These are phyloP conservation scores for Drepana falcataria DNA, from an alignment of 2,888 invertebrate species.

Conservation along the genomic window DNA sequence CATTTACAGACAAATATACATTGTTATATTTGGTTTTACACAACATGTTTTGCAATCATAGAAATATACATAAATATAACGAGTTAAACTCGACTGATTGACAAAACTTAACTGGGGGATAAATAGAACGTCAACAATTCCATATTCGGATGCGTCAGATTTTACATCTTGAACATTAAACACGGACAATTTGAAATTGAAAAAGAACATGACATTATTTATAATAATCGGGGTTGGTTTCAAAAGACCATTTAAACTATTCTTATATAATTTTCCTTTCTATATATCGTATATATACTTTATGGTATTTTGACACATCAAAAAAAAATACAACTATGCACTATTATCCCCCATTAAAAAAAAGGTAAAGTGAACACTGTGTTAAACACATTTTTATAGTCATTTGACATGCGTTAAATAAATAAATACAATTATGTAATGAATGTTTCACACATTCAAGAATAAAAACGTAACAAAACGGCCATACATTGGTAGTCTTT, in stretches of 20 bases:
- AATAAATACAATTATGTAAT: constrained; percentile 33
- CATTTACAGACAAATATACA: constrained; percentile 56
- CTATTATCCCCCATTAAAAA: constrained; percentile 39
- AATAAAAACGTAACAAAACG: constrained; percentile 34
- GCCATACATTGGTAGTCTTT: constrained; percentile 44
- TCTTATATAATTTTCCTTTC: not conserved
- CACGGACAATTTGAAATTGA: too few species aligned
- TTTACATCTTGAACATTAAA: too few species aligned
- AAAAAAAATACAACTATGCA: constrained; percentile 32
- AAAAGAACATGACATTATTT: too few species aligned
- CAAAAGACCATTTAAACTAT: too few species aligned
- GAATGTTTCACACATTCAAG: constrained; percentile 48
- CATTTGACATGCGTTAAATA: constrained; percentile 49
- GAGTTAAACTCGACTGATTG: constrained; percentile 65
- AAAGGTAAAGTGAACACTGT: constrained; percentile 60
- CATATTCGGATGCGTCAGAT: constrained; percentile 21
- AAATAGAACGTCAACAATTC: constrained; percentile 40
- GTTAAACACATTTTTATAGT: constrained; percentile 46
- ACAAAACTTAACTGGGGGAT: constrained; percentile 45
- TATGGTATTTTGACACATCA: not conserved
- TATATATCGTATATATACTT: not conserved
- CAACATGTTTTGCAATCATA: constrained; percentile 55
- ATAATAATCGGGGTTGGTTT: too few species aligned
- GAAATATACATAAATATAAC: constrained; percentile 47
- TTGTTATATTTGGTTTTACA: constrained; percentile 71